phyloP scores from a whole-genome alignment of 2,888 invertebrate genomes.

The Megaustenia siamemsis region DNA sequence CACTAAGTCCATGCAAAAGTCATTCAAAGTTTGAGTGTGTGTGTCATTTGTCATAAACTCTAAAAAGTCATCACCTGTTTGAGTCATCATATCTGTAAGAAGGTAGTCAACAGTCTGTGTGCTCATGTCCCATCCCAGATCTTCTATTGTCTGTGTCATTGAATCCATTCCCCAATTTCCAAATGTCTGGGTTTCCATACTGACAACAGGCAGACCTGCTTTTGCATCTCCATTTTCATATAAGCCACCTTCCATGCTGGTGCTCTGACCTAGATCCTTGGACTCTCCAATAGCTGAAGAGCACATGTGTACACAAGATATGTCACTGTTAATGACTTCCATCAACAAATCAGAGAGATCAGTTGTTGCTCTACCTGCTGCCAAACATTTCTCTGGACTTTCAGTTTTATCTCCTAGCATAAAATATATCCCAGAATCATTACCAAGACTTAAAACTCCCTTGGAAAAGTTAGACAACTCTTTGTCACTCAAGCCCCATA shows the following conservation, averaged over 20 bases:
- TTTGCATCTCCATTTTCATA: neutral
- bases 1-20: conserved; percentile 22
- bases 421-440: conserved; percentile 22
- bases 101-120: conserved; percentile 40
- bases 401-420: neutral
- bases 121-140: conserved; percentile 20
- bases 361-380: conserved; percentile 4
- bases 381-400: neutral
- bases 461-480: neutral
- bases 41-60: conserved; percentile 45
- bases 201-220: neutral
- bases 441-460: neutral
- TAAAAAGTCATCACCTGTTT: conserved; percentile 48
- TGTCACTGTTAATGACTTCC: conserved; percentile 25
- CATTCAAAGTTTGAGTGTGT: conserved; percentile 39
- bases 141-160: conserved; percentile 42
- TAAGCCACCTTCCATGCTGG: neutral
- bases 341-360: conserved; percentile 31
- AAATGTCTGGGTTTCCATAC: conserved; percentile 47
- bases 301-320: neutral
- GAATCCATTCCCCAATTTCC: conserved; percentile 34
- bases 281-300: neutral
- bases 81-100: conserved; percentile 49
- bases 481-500: neutral
- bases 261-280: neutral